Conservation (phyloP, 2,113 vertebrate genomes). For the Thinocorus orbignyianus region DNA sequence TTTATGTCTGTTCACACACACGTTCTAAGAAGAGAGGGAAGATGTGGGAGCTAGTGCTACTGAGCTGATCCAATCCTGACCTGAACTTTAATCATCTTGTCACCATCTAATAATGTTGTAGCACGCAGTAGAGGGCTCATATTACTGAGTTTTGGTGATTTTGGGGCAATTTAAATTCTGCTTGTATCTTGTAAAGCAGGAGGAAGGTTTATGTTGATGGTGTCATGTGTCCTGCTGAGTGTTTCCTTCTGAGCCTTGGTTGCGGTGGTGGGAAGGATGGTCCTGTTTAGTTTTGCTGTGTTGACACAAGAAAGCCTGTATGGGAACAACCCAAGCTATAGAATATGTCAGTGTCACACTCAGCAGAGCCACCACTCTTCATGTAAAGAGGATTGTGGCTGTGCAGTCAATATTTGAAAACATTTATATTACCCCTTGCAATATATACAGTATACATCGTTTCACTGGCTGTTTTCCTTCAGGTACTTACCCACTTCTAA, state of each 20-base stretch:
- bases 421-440: neutral
- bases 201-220: neutral
- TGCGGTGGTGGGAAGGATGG: rapidly evolving
- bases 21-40: neutral
- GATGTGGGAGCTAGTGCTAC: neutral
- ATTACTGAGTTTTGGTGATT: neutral
- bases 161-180: neutral
- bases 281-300: neutral
- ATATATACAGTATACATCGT: neutral
- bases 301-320: neutral
- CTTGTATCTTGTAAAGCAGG: neutral
- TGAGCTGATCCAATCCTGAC: neutral
- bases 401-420: neutral
- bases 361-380: neutral
- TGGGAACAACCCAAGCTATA: neutral
- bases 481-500: neutral
- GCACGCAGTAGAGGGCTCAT: neutral
- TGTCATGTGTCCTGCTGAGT: neutral
- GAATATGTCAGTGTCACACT: neutral
- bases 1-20: neutral
- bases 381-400: rapidly evolving
- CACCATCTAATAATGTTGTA: neutral
- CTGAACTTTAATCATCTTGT: neutral
- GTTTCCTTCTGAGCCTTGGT: rapidly evolving
- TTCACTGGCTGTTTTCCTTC: neutral